A percentile compares a stretch with the other conserved stretches of the same genome.
Evolutionary conservation across 2,113 vertebrate genomes (phyloP).

Genomic region (Tragelaphus scriptus): DNA sequence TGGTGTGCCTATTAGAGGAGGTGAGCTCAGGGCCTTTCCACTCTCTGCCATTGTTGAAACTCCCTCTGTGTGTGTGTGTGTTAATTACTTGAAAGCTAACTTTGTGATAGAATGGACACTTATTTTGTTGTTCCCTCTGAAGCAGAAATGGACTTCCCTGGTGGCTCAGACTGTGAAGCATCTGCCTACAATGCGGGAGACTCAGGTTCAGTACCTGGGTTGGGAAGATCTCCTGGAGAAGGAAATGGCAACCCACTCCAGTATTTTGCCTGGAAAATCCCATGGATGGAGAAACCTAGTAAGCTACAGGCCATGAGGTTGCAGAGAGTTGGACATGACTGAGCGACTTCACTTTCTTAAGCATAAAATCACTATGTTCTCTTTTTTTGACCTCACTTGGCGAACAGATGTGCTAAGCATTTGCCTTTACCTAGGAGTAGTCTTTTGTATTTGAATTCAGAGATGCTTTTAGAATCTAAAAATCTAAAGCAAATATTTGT

Average conservation of each 20-base stretch:
- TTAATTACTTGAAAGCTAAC: not conserved
- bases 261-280: not conserved
- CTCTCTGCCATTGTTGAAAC: not conserved
- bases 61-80: not conserved
- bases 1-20: not conserved
- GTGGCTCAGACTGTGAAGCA: not conserved
- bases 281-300: not conserved
- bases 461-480: conserved; percentile 5
- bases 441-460: not conserved
- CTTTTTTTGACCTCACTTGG: not conserved
- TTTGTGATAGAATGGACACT: not conserved
- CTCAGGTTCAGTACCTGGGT: not conserved
- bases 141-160: not conserved
- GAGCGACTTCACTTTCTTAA: not conserved
- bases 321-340: not conserved
- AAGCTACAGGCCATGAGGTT: not conserved
- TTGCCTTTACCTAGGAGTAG: not conserved
- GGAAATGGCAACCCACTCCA: not conserved
- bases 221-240: not conserved
- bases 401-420: not conserved
- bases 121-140: not conserved
- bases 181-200: not conserved
- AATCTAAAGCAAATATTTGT: conserved; percentile 8
- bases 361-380: not conserved
- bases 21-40: too few relatives aligned